Evolutionary conservation across 1,140 invertebrate species (phyloP), one percentile per base, ranked within the genome.

Genomic region (Drosophila takahashii): DNA sequence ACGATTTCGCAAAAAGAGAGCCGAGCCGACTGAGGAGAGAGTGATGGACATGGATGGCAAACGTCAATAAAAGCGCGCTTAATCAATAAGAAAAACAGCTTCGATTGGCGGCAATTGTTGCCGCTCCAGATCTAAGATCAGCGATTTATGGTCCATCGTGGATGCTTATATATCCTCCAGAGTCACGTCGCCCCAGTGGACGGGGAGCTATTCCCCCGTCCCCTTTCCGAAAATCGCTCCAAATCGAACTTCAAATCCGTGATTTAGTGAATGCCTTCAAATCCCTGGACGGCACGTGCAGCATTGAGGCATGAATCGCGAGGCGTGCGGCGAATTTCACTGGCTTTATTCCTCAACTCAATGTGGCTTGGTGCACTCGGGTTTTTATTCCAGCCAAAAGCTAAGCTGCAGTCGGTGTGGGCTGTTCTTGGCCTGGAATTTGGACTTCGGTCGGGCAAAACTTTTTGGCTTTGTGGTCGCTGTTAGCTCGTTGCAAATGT

Each of bases 71-170:
- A 80, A 87, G 77, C 50, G 69, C 64, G 75, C 71, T 58, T 77
- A 87, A 87, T 86, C 81, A 86, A 79, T 79, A 71, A 79, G 65
- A 79, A 86, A 79, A 65, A 65, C 61, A 67, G 70, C 72, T 42
- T 44, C 57, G 79, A 76, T 76, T 81, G 79, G 44, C 37, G 44
- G 59, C 60, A 72, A 76, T 67, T 62, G 52, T 34, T 48, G 53
- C 16, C 64, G 62, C 66, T 70, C 50, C 41, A 47, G 64, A 54
- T 70, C 61, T 36, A 51, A 48, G 65, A 59, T 69, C 60, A 34
- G 37, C 79, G 52, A 86, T 83, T 86, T 87, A 86, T 83, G 51
- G 83, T 61, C 59, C 52, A 45, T 27, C 29, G 34, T 70, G 51
- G 15, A 18, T 86, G 81, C 60, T 8, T 15, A 9, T 62, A 72